A percentile compares a stretch with the other conserved stretches of the same genome.
Conservation (phyloP, 2,888 invertebrate species). For the Teleiodes luculella region DNA sequence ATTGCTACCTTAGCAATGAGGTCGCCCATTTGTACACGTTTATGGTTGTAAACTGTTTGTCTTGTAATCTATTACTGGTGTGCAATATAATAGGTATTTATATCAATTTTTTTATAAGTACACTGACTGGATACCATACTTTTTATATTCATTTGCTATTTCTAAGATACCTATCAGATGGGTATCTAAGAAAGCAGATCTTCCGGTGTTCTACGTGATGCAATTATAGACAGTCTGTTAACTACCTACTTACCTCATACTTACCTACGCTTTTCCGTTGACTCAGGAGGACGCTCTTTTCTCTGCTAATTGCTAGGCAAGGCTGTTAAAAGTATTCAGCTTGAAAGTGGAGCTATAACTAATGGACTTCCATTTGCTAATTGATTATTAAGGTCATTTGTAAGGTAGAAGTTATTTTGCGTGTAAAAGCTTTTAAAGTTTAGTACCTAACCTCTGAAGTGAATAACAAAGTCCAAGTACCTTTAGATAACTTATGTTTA, state of each 20-base stretch:
- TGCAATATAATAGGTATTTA: no score
- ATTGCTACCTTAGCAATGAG: no score
- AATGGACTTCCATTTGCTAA: background rate
- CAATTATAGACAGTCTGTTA: slow-evolving; percentile 18
- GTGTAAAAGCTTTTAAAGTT: no score
- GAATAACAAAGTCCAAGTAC: no score
- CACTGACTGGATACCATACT: no score
- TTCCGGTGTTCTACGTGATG: slow-evolving; percentile 20
- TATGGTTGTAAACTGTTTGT: no score
- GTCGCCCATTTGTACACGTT: no score
- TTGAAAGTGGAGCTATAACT: background rate
- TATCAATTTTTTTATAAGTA: no score
- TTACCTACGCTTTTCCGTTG: background rate
- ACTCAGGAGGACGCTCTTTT: background rate
- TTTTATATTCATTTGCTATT: no score
- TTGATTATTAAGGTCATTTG: background rate
- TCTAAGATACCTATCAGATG: background rate
- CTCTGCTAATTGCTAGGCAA: background rate
- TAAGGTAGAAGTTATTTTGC: slow-evolving; percentile 1
- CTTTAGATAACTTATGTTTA: no score
- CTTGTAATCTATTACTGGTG: no score
- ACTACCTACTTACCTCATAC: slow-evolving; percentile 11
- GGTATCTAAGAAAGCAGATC: slow-evolving; percentile 14
- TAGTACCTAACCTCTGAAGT: no score
- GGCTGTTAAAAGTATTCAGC: background rate